Evolutionary conservation across 2,797 vertebrate genomes (phyloP), one percentile per base, ranked within the genome.

Genomic region (Pampus argenteus): DNA sequence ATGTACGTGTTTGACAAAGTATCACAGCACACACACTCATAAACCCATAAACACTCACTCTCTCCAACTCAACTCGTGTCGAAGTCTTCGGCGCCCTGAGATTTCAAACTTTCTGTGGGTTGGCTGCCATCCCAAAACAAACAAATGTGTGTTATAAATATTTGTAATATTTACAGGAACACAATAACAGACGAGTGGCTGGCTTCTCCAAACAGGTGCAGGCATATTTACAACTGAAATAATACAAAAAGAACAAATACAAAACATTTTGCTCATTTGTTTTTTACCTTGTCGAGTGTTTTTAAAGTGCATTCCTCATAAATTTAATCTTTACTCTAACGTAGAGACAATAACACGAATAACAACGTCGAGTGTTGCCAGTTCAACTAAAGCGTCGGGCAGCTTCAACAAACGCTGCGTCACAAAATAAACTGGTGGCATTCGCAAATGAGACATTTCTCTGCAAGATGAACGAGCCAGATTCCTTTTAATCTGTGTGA

Each of bases 401-500:
- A 1, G 25, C 44, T 71, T 47, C 23, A 74, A 69, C 13, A n/a
- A 25, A 23, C 14, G 40, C 2, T 34, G 11, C 23, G 44, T 64
- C 28, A 48, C 20, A 66, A 66, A 77, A 71, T 29, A 40, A 79
- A 59, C 47, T 25, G 50, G 31, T 63, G 74, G 2, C 25, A 29
- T 23, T 74, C 70, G 42, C 38, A 79, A 75, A 85, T 56, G 72
- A 75, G 61, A 29, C 51, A 6, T 67, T 56, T 65, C 73, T 78
- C 66, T 23, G 48, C 25, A 57, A 8, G 63, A 78, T 67, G 54
- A 71, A 62, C 9, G 74, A 74, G 52, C 67, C 50, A 47, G 62
- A 77, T 69, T 77, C 71, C 15, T 77, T 86, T 86, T 90, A 85
- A 91, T 91, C 85, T 86, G 51, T 20, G 54, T 10, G 61, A 74